Evolutionary conservation across 2,888 invertebrate species (phyloP).

Genomic region (Euplagia quadripunctaria): DNA sequence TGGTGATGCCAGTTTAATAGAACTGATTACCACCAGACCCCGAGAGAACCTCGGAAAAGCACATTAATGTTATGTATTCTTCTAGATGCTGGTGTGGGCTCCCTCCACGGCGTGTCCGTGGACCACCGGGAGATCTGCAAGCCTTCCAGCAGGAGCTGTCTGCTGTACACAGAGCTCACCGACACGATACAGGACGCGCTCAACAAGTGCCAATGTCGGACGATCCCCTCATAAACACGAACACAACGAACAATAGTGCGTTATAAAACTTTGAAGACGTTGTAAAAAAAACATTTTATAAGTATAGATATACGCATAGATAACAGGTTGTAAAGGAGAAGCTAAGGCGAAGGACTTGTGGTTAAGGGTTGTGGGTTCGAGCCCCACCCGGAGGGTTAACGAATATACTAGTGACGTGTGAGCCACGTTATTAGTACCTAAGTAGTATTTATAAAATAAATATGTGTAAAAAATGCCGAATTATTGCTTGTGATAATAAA

Average conservation of each 20-base stretch:
- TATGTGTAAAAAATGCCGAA: neutral
- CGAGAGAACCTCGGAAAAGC: neutral
- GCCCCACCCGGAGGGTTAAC: too few species aligned
- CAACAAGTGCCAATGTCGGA: constrained; percentile 35
- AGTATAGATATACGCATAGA: too few species aligned
- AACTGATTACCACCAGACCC: too few species aligned
- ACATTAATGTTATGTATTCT: neutral
- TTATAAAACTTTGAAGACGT: too few species aligned
- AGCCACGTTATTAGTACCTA: neutral
- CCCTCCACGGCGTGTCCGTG: constrained; percentile 90
- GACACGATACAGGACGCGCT: constrained; percentile 85
- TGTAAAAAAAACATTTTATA: too few species aligned
- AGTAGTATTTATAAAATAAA: neutral
- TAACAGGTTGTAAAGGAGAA: too few species aligned
- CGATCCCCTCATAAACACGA: neutral
- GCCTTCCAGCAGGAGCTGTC: constrained; percentile 90
- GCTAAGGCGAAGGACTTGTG: too few species aligned
- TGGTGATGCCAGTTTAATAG: too few species aligned
- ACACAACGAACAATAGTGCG: too few species aligned
- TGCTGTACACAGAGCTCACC: constrained; percentile 90
- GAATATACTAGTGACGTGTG: too few species aligned
- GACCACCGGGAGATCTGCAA: constrained; percentile 96
- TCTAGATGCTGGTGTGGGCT: constrained; percentile 93
- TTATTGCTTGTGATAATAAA: neutral
- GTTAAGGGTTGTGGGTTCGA: too few species aligned